Evolutionary conservation across 2,797 vertebrate genomes (phyloP).

Genomic region (Catamblyrhynchus diadema): DNA sequence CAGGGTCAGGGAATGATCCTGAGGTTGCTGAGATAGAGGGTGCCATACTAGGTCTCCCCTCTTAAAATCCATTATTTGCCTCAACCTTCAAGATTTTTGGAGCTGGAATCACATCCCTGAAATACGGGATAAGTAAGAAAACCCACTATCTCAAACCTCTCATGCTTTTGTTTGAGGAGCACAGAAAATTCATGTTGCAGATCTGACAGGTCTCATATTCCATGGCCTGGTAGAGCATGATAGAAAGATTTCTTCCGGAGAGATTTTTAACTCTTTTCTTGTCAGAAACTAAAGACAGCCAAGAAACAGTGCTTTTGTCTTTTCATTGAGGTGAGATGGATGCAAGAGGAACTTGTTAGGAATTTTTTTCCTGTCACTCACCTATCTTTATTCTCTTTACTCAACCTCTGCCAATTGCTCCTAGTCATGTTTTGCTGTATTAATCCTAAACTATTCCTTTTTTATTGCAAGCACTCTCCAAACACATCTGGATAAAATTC

Average conservation of each 20-base stretch:
- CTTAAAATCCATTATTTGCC: neutral
- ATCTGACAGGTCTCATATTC: neutral
- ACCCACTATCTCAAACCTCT: rapidly evolving
- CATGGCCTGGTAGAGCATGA: neutral
- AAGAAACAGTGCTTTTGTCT: neutral
- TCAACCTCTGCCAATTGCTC: neutral
- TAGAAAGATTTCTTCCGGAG: neutral
- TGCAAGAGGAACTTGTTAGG: neutral
- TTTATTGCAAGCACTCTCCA: neutral
- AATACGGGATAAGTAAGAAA: neutral
- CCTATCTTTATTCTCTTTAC: neutral
- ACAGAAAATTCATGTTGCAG: neutral
- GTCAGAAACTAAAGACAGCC: neutral
- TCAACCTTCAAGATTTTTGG: neutral
- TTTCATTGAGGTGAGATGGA: neutral
- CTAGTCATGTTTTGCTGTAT: neutral
- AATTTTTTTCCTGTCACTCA: neutral
- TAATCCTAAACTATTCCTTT: neutral
- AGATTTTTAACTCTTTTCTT: neutral
- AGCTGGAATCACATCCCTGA: neutral
- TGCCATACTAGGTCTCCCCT: neutral
- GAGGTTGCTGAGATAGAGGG: neutral
- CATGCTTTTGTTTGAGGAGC: rapidly evolving
- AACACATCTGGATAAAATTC: conserved; percentile 16
- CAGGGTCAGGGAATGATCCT: neutral